These are phyloP conservation scores for Zoanthus gigantus DNA, from an alignment of 92 coral and sea anemone genomes.

Conservation along the genomic window DNA sequence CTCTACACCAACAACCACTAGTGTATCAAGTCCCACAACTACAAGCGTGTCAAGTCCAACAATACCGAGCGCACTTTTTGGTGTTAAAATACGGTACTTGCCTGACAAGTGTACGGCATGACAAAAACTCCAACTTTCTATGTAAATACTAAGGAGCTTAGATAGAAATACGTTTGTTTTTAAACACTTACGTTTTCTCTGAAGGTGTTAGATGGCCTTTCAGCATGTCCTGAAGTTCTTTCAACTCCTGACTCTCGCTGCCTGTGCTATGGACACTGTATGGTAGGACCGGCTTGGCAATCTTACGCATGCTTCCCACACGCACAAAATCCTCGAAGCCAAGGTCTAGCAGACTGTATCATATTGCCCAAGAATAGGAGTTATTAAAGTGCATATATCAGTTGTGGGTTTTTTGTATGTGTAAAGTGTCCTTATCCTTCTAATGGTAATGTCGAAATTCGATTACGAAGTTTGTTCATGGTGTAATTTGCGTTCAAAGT, in stretches of 20 bases:
- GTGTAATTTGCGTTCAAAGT: no score
- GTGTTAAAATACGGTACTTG: not conserved
- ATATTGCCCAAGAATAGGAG: not conserved
- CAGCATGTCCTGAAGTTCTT: slow-evolving; percentile 85
- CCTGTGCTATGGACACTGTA: slow-evolving; percentile 94
- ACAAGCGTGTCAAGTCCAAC: no score
- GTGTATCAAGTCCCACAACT: no score
- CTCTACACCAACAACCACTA: no score
- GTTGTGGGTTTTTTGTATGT: not conserved
- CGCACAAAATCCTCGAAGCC: slow-evolving; percentile 97
- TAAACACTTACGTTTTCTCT: slow-evolving; percentile 74
- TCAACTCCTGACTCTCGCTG: slow-evolving; percentile 84
- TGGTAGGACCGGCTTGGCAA: slow-evolving; percentile 93
- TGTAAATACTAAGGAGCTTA: not conserved
- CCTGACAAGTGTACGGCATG: no score
- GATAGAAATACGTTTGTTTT: not conserved
- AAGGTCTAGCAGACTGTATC: slow-evolving; percentile 79
- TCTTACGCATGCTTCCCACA: slow-evolving; percentile 97
- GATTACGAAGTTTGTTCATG: no score
- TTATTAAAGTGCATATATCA: no score
- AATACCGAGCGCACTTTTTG: no score
- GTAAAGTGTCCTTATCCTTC: no score
- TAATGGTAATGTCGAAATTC: no score
- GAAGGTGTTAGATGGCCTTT: slow-evolving; percentile 80
- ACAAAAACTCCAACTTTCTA: not conserved